Percentiles rank a stretch among this genome's conserved stretches.
Conservation (phyloP, 2,888 invertebrate genomes). For the Peribatodes rhomboidaria region DNA sequence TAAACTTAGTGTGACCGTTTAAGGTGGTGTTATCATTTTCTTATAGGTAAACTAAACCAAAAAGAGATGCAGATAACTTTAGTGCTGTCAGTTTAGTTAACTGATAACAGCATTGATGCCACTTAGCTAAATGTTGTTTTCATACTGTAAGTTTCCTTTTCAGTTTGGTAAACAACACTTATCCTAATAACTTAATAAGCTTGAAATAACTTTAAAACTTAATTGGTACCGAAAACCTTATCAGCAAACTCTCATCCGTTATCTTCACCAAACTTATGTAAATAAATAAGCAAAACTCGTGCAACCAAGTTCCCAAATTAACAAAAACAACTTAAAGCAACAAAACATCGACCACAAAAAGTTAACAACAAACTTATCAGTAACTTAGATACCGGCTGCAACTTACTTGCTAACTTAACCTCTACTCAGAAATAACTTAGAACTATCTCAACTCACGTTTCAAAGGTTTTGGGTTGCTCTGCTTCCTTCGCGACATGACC, state of each 20-base stretch:
- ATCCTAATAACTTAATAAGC: neutral
- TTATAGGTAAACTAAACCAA: too few species aligned
- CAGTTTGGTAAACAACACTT: neutral
- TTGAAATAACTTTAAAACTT: neutral
- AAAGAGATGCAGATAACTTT: too few species aligned
- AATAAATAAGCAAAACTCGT: constrained; percentile 4
- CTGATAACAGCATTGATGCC: too few species aligned
- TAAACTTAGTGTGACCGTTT: too few species aligned
- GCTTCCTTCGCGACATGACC: constrained; percentile 97
- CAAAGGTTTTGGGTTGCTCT: constrained; percentile 97
- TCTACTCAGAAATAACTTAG: neutral
- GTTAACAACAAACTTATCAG: constrained; percentile 15
- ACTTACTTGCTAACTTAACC: constrained; percentile 12
- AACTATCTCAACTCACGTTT: constrained; percentile 92
- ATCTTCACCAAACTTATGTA: neutral
- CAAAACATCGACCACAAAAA: constrained; percentile 7
- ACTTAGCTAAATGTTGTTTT: too few species aligned
- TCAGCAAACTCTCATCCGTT: neutral
- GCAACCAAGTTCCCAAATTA: neutral
- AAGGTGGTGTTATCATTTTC: too few species aligned
- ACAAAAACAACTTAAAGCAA: constrained; percentile 8
- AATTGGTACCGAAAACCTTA: neutral
- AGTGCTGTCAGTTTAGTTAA: too few species aligned
- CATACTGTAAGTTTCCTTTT: too few species aligned
- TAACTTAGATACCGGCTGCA: constrained; percentile 9